These are phyloP conservation scores for Aphaenogaster ashmeadi DNA, from an alignment of 1,140 invertebrate genomes.

Conservation along the genomic window DNA sequence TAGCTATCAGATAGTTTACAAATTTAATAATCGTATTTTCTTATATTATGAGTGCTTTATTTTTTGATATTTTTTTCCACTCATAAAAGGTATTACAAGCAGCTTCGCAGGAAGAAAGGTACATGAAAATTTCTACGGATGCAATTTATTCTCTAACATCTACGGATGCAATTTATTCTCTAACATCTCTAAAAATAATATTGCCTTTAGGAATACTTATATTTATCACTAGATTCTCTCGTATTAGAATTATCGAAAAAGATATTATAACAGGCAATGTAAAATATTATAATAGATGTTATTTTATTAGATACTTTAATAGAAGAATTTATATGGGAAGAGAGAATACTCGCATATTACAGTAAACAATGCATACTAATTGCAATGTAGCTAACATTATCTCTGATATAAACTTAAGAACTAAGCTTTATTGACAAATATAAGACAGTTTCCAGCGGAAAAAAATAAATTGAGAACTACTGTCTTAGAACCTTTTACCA, in stretches of 20 bases:
- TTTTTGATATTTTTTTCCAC: background rate
- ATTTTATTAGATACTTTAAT: background rate
- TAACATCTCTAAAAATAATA: background rate
- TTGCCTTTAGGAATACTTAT: background rate
- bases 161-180: background rate
- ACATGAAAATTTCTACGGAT: background rate
- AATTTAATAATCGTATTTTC: background rate
- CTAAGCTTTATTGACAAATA: background rate
- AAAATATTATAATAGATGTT: too few relatives aligned
- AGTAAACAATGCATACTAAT: background rate
- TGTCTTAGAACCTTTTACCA: background rate
- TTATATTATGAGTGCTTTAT: background rate
- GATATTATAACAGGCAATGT: background rate
- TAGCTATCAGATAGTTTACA: background rate
- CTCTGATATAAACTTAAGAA: background rate
- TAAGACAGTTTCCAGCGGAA: background rate
- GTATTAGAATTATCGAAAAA: background rate
- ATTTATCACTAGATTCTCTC: background rate
- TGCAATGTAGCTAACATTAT: background rate
- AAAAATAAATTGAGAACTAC: background rate
- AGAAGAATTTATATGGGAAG: background rate
- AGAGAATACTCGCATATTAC: background rate
- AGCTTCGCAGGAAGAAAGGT: background rate
- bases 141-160: background rate
- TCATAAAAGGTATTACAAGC: background rate